Conservation (phyloP, 2,113 vertebrate species). For the Brachirus orientalis region DNA sequence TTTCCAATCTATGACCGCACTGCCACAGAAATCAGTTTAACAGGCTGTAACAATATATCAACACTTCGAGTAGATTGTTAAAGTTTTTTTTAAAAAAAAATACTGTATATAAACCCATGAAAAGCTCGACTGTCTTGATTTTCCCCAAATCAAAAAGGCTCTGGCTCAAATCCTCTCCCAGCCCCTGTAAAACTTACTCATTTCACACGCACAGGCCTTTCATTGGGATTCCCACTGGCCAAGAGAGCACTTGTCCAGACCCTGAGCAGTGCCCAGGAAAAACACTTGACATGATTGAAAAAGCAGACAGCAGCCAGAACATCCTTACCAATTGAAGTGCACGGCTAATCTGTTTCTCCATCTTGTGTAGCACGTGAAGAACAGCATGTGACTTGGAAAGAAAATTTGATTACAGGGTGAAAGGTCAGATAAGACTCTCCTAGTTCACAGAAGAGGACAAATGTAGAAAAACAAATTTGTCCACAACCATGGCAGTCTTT, state of each 20-base stretch:
- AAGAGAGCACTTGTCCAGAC: conserved; percentile 39
- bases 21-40: conserved; percentile 24
- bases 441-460: conserved; percentile 20
- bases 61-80: conserved; percentile 6
- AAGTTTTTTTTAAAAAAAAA: too few relatives aligned
- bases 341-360: conserved; percentile 41
- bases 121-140: conserved; percentile 34
- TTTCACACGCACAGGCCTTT: conserved; percentile 71
- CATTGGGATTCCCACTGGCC: conserved; percentile 61
- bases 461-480: conserved; percentile 27
- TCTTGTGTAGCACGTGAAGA: conserved; percentile 33
- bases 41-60: conserved; percentile 23
- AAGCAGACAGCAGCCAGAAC: conserved; percentile 63
- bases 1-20: conserved; percentile 25
- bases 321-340: conserved; percentile 36
- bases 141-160: conserved; percentile 32
- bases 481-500: conserved; percentile 11
- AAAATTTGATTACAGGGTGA: conserved; percentile 39
- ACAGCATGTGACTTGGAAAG: conserved; percentile 34
- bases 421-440: conserved; percentile 42
- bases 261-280: conserved; percentile 70
- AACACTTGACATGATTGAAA: conserved; percentile 78
- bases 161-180: conserved; percentile 39
- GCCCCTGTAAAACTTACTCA: conserved; percentile 55
- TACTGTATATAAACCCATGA: too few relatives aligned